Conservation (phyloP, 2,113 vertebrate species). For the Scalopus aquaticus region DNA sequence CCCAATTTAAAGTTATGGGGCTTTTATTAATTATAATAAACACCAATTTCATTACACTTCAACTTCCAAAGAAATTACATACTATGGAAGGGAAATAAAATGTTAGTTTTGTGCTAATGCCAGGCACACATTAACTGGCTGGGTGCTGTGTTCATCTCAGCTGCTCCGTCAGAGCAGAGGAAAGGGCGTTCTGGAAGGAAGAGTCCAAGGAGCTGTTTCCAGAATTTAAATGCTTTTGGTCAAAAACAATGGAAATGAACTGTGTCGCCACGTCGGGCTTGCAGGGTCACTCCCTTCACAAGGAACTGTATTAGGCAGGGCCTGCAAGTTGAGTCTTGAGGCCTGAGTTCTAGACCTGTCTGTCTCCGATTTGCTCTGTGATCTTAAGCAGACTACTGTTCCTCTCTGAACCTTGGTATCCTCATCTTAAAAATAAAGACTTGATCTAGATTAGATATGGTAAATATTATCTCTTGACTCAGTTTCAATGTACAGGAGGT, state of each 20-base stretch:
- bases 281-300: background rate
- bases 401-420: background rate
- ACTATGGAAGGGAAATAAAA: slow-evolving; percentile 76
- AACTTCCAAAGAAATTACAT: slow-evolving; percentile 80
- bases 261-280: background rate
- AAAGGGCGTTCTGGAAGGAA: slow-evolving; percentile 1
- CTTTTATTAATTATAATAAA: slow-evolving; percentile 87
- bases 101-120: slow-evolving; percentile 78
- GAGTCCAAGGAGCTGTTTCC: background rate
- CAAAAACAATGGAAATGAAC: background rate
- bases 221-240: slow-evolving; percentile 12
- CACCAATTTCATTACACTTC: slow-evolving; percentile 81
- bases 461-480: background rate
- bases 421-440: background rate
- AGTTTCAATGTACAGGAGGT: background rate
- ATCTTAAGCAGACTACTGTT: background rate
- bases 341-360: background rate
- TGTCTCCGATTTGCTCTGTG: background rate
- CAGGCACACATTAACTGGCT: slow-evolving; percentile 72
- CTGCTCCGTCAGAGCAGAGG: background rate
- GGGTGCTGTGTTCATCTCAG: background rate
- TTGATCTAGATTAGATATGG: background rate
- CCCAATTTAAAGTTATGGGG: slow-evolving; percentile 83
- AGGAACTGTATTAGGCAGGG: background rate
- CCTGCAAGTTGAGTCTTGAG: background rate